Percentiles rank a stretch among this genome's conserved stretches.
Evolutionary conservation across 2,888 invertebrate genomes (phyloP).

Genomic region (Temnothorax rugatulus): DNA sequence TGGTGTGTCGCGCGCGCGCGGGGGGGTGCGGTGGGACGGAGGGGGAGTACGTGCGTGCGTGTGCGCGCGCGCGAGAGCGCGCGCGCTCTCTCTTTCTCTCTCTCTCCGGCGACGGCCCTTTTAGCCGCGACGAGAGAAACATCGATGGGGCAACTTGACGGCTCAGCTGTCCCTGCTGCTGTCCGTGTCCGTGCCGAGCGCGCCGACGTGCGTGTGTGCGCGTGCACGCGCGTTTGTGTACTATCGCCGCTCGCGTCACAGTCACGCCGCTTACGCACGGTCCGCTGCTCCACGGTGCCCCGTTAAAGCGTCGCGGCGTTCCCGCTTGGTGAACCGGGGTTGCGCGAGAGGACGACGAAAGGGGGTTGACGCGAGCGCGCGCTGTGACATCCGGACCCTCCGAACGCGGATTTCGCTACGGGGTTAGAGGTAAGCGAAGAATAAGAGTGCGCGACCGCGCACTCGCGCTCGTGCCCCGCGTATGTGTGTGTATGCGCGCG

Average conservation of each 20-base stretch:
- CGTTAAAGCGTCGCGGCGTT: not conserved
- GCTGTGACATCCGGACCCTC: not conserved
- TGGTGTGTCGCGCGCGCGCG: not conserved
- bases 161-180: slow-evolving; percentile 79
- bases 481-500: not conserved
- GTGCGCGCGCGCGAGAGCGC: not conserved
- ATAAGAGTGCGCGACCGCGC: not conserved
- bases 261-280: slow-evolving; percentile 46
- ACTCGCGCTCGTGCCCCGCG: not conserved
- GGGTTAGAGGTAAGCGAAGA: slow-evolving; percentile 31
- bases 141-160: slow-evolving; percentile 73
- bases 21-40: not conserved
- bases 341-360: not conserved
- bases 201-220: slow-evolving; percentile 56
- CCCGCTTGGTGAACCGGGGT: not conserved
- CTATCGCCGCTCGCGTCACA: not conserved
- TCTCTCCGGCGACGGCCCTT: slow-evolving; percentile 66
- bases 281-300: not conserved
- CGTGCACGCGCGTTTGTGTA: slow-evolving; percentile 60
- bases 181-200: slow-evolving; percentile 67
- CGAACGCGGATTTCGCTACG: not conserved
- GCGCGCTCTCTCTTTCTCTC: not conserved
- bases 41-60: not conserved
- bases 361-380: not conserved
- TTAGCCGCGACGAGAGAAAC: slow-evolving; percentile 65